Base-by-base conservation (phyloP, 2,113 vertebrate genomes). In the Cromileptes altivelis region DNA sequence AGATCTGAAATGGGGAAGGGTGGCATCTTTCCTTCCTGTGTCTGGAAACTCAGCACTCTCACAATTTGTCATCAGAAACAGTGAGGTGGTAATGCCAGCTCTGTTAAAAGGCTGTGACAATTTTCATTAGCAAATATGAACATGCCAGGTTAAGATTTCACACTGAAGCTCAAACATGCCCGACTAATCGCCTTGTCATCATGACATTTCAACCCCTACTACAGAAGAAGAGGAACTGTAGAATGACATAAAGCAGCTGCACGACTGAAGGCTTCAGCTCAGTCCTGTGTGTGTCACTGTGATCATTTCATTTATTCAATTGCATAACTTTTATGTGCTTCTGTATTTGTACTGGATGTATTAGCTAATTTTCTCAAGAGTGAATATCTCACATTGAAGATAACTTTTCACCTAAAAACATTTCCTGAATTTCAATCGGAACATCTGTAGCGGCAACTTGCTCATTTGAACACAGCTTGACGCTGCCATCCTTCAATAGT, bases 1-100 rank as follows among this genome's bases (percentile, higher is more conserved):
- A 71, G 64, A 55, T 75, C 2, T 49, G 25, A 63, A 62, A 65
- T 67, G 58, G 62, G 82, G 52, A 30, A 19, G 33, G 71, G 56
- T 5, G 40, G 0, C 15, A 69, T 63, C 33, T 58, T 23, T 49
- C 25, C 25, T 52, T 42, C 42, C 21, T 9, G 12, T 27, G 11
- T 37, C 37, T 81, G 27, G 13, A 76, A 80, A 64, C 21, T 27
- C n/a, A 37, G 42, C 18, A 60, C n/a, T 42, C 49, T 67, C 47
- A 62, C 45, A 74, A 10, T 1, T 10, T 6, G 8, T n/a, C 37
- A 42, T 14, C 37, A 64, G 27, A 8, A 8, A 2, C 25, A 61
- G 13, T 9, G 27, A 19, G 45, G 27, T 37, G 13, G 5, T 23
- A n/a, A 60, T 15, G 21, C 9, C 17, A 58, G 25, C 27, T 33